A percentile compares a stretch with the other conserved stretches of the same genome.
phyloP scores from a whole-genome alignment of 2,888 invertebrate species.

The Sphaerophoria taeniata region DNA sequence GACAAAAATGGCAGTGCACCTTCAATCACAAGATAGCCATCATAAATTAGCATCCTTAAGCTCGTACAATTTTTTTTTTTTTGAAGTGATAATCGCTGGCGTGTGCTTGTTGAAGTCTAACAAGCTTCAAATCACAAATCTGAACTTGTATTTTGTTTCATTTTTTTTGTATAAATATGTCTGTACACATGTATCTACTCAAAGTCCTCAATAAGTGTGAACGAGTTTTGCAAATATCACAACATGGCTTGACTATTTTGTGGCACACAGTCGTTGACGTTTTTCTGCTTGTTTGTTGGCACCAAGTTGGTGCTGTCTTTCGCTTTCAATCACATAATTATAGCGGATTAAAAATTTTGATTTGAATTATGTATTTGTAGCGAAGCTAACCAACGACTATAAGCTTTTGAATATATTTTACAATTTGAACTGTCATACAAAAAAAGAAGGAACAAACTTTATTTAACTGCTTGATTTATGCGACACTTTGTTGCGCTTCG shows the following conservation, averaged over 20 bases:
- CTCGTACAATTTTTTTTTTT: slow-evolving; percentile 23
- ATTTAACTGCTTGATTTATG: slow-evolving; percentile 31
- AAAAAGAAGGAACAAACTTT: slow-evolving; percentile 15
- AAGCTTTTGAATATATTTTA: slow-evolving; percentile 55
- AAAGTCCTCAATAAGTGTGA: slow-evolving; percentile 66
- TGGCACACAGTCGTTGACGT: slow-evolving; percentile 38
- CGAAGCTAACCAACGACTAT: slow-evolving; percentile 5
- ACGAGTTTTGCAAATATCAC: slow-evolving; percentile 58
- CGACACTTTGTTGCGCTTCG: slow-evolving; percentile 21
- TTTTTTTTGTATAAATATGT: no score
- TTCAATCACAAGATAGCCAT: slow-evolving; percentile 53
- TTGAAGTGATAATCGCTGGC: slow-evolving; percentile 54
- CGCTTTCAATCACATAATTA: slow-evolving; percentile 72
- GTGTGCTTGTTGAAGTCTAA: slow-evolving; percentile 37
- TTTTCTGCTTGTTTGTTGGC: slow-evolving; percentile 41
- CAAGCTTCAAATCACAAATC: slow-evolving; percentile 57
- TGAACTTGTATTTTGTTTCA: slow-evolving; percentile 32
- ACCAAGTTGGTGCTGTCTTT: slow-evolving; percentile 48
- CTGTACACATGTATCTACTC: no score
- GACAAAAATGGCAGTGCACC: slow-evolving; percentile 54
- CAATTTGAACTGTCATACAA: slow-evolving; percentile 37
- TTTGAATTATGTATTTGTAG: slow-evolving; percentile 57
- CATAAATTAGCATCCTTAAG: slow-evolving; percentile 62
- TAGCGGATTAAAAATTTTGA: slow-evolving; percentile 54
- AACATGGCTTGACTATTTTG: slow-evolving; percentile 37